Percentiles rank a stretch among this genome's conserved stretches.
Conservation (phyloP, 2,888 invertebrate genomes). For the Lagria hirta region DNA sequence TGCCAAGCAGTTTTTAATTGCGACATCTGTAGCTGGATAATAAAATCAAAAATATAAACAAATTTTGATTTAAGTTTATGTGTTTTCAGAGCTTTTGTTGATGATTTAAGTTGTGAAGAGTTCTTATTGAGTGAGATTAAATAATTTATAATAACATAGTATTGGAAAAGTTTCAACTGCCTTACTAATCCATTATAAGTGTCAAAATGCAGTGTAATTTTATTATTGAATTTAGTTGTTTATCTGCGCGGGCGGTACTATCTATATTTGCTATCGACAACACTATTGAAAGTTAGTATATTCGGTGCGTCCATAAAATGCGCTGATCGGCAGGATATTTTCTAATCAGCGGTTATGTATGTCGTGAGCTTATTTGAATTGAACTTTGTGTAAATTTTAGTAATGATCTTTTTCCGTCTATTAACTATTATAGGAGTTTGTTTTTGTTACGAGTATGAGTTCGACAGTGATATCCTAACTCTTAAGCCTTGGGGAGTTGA, state of each 20-base stretch:
- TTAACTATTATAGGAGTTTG: constrained; percentile 13
- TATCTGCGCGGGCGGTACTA: constrained; percentile 46
- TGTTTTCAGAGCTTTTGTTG: too few species aligned
- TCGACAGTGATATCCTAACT: constrained; percentile 32
- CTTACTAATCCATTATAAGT: constrained; percentile 26
- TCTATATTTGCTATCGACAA: constrained; percentile 49
- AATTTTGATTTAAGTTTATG: too few species aligned
- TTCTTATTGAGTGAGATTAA: too few species aligned
- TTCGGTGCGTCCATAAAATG: constrained; percentile 42
- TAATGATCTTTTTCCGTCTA: constrained; percentile 19
- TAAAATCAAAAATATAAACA: too few species aligned
- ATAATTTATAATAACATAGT: too few species aligned
- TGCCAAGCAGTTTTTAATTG: too few species aligned
- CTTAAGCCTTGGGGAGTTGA: constrained; percentile 34
- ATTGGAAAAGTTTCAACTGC: too few species aligned
- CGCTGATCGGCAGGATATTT: constrained; percentile 29
- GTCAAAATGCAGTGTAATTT: constrained; percentile 29
- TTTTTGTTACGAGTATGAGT: constrained; percentile 23
- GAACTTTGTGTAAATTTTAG: constrained; percentile 11
- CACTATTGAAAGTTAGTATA: constrained; percentile 37
- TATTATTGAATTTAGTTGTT: constrained; percentile 35
- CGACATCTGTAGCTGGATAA: too few species aligned
- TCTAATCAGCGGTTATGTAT: constrained; percentile 17
- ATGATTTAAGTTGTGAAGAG: too few species aligned
- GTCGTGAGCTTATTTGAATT: constrained; percentile 10